phyloP scores from a whole-genome alignment of 2,113 vertebrate species.

The Gyps fulvus region DNA sequence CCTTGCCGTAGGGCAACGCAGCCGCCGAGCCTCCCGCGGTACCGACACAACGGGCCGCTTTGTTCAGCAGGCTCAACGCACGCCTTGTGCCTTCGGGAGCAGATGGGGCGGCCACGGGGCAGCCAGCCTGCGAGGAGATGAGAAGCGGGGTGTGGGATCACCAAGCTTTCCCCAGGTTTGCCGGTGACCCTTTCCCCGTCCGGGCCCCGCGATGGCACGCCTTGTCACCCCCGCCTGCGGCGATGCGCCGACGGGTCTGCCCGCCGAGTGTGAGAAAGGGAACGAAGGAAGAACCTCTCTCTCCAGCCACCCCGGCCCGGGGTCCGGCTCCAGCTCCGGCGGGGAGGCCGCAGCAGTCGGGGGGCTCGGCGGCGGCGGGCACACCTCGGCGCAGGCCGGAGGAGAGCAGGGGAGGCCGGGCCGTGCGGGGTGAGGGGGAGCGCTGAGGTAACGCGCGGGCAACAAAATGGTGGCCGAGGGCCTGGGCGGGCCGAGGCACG shows the following conservation, averaged over 20 bases:
- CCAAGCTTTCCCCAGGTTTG: fast-evolving
- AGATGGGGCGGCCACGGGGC: background rate
- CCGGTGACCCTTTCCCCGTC: fast-evolving
- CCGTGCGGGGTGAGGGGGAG: background rate
- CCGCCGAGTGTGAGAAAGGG: background rate
- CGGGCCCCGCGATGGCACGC: fast-evolving
- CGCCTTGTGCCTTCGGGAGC: background rate
- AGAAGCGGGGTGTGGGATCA: background rate
- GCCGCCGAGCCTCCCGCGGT: background rate
- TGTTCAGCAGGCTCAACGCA: background rate
- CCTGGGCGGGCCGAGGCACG: background rate
- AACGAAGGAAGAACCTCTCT: background rate
- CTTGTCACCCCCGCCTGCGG: fast-evolving
- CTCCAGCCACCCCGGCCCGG: background rate
- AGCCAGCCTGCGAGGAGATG: background rate
- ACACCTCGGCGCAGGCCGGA: background rate
- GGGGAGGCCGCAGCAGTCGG: background rate
- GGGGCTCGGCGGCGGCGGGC: no score
- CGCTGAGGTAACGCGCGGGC: background rate
- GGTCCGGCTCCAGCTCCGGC: no score
- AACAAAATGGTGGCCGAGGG: background rate
- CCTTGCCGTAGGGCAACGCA: fast-evolving
- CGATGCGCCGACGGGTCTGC: fast-evolving
- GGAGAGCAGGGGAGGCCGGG: background rate
- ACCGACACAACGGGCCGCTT: background rate